Conservation (phyloP, 2,113 vertebrate species). For the Plectropomus leopardus region DNA sequence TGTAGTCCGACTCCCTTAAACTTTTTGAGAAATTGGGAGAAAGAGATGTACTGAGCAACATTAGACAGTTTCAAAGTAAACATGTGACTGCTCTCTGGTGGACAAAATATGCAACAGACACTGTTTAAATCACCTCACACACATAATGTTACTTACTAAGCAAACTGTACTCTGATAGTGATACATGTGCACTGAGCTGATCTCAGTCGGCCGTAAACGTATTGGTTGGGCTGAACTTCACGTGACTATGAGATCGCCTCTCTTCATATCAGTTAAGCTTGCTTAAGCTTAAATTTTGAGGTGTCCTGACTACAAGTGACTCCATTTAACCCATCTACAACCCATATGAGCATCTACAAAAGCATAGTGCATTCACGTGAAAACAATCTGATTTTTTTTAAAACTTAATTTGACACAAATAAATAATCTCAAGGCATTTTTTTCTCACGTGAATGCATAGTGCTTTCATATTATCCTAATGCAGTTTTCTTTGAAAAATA, state of each 20-base stretch:
- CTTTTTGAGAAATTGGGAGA: not conserved
- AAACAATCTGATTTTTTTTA: no score
- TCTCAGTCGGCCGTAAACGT: not conserved
- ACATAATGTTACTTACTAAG: not conserved
- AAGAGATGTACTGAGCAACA: not conserved
- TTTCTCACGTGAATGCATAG: no score
- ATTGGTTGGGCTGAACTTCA: no score
- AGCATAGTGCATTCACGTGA: no score
- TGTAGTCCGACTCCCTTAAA: not conserved
- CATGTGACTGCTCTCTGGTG: constrained; percentile 11
- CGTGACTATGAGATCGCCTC: no score
- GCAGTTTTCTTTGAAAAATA: no score
- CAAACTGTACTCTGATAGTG: no score
- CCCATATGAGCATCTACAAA: no score
- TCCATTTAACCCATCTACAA: not conserved
- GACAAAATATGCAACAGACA: not conserved
- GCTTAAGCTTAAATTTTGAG: not conserved
- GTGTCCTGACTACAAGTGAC: not conserved
- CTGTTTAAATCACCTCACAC: not conserved
- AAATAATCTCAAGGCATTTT: no score
- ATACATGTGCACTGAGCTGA: not conserved
- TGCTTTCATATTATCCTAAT: no score
- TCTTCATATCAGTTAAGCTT: not conserved
- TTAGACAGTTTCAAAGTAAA: not conserved
- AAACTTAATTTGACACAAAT: no score